These are phyloP conservation scores for Hyppa rectilinea DNA, from an alignment of 2,888 invertebrate genomes.

Conservation along the genomic window DNA sequence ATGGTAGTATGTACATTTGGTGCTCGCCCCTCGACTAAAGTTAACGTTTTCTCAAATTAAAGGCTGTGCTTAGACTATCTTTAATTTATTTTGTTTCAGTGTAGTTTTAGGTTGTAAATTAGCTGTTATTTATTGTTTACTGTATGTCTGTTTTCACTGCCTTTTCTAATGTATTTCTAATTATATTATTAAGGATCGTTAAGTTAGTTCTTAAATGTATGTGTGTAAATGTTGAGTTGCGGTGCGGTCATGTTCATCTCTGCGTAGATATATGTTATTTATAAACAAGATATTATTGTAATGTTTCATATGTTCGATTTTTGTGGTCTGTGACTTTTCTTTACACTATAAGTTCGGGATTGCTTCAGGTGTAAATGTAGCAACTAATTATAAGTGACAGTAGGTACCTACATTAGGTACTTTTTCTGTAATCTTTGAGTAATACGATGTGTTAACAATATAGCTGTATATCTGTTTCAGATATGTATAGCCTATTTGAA, in stretches of 20 bases:
- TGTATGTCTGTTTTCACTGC: conserved; percentile 49
- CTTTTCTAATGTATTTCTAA: conserved; percentile 36
- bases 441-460: conserved; percentile 3
- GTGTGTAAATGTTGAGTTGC: background rate
- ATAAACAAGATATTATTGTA: background rate
- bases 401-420: conserved; percentile 54
- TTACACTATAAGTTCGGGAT: conserved; percentile 3
- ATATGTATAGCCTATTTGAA: background rate
- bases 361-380: conserved; percentile 10
- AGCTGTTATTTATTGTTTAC: conserved; percentile 40
- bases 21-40: conserved; percentile 38
- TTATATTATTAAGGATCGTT: conserved; percentile 16
- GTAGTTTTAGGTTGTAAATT: conserved; percentile 50
- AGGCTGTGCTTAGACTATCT: conserved; percentile 75
- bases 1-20: background rate
- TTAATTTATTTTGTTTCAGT: conserved; percentile 52
- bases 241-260: background rate
- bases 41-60: conserved; percentile 70
- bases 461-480: conserved; percentile 1
- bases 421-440: conserved; percentile 12
- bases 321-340: conserved; percentile 4
- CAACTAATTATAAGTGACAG: conserved; percentile 12
- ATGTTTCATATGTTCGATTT: background rate
- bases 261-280: background rate
- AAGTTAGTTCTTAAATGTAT: background rate